These are phyloP conservation scores for Arnoldichthys spilopterus DNA, from an alignment of 2,797 vertebrate species.

Conservation along the genomic window DNA sequence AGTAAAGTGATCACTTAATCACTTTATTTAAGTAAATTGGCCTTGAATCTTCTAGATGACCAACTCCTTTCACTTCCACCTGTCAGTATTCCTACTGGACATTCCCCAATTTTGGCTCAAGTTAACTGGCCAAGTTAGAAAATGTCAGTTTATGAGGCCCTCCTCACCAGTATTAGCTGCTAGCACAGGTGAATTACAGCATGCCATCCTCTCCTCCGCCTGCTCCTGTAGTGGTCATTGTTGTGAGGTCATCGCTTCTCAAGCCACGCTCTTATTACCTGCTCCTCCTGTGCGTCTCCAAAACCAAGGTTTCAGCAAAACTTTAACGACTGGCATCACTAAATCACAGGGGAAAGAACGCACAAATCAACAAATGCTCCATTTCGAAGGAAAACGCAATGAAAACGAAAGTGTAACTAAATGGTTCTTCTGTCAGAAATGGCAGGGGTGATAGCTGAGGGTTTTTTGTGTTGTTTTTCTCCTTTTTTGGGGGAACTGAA, in stretches of 20 bases:
- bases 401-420: conserved; percentile 45
- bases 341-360: conserved; percentile 48
- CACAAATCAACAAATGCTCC: conserved; percentile 31
- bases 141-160: background rate
- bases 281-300: conserved; percentile 49
- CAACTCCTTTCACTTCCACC: no score
- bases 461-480: conserved; percentile 46
- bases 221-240: conserved; percentile 61
- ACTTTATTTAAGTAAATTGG: no score
- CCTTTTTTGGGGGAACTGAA: conserved; percentile 68
- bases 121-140: background rate
- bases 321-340: conserved; percentile 45
- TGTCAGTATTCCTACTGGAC: no score
- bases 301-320: conserved; percentile 46
- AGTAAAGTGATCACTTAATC: no score
- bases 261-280: conserved; percentile 42
- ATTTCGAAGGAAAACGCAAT: conserved; percentile 42
- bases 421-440: conserved; percentile 62
- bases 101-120: background rate
- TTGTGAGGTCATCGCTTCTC: conserved; percentile 59
- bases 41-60: no score
- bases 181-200: background rate
- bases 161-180: background rate
- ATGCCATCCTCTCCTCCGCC: conserved; percentile 45
- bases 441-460: conserved; percentile 60